phyloP scores from a whole-genome alignment of 2,797 vertebrate genomes.

The Rhadinocentrus ornatus region DNA sequence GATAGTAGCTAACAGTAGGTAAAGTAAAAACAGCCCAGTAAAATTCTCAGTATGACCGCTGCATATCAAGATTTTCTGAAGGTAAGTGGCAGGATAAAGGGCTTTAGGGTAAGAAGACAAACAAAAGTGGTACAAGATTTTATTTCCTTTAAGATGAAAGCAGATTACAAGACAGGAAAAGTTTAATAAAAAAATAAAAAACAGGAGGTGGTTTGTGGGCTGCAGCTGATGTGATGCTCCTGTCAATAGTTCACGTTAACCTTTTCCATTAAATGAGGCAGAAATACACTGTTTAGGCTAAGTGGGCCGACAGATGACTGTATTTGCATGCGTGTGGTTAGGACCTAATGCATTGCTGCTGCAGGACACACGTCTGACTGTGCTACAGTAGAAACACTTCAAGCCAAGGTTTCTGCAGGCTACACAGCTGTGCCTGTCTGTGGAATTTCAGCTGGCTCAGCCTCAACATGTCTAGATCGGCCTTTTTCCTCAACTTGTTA shows the following conservation, averaged over 20 bases:
- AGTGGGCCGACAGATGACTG: constrained; percentile 16
- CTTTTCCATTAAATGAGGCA: constrained; percentile 8
- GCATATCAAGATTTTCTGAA: constrained; percentile 2
- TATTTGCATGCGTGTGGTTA: not conserved
- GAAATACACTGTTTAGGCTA: constrained; percentile 15
- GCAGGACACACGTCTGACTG: constrained; percentile 1
- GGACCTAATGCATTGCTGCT: constrained; percentile 9
- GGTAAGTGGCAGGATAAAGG: constrained; percentile 20
- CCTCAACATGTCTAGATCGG: constrained; percentile 64
- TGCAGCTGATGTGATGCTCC: constrained; percentile 18
- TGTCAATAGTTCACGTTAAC: not conserved
- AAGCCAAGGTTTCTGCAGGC: constrained; percentile 43
- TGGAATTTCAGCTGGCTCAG: constrained; percentile 60
- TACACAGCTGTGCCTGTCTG: constrained; percentile 25
- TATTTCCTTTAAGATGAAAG: constrained; percentile 19
- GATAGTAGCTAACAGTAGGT: constrained; percentile 1
- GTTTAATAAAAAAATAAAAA: not conserved
- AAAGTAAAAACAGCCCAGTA: constrained; percentile 2
- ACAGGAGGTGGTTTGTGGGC: constrained; percentile 23
- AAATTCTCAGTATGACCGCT: constrained; percentile 15
- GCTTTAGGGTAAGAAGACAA: constrained; percentile 4
- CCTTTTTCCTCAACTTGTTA: constrained; percentile 7
- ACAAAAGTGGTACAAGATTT: not conserved
- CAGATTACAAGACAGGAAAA: constrained; percentile 1
- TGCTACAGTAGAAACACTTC: not conserved